Evolutionary conservation across 2,797 vertebrate genomes (phyloP), one percentile per base, ranked within the genome.

Genomic region (Antennarius maculatus): DNA sequence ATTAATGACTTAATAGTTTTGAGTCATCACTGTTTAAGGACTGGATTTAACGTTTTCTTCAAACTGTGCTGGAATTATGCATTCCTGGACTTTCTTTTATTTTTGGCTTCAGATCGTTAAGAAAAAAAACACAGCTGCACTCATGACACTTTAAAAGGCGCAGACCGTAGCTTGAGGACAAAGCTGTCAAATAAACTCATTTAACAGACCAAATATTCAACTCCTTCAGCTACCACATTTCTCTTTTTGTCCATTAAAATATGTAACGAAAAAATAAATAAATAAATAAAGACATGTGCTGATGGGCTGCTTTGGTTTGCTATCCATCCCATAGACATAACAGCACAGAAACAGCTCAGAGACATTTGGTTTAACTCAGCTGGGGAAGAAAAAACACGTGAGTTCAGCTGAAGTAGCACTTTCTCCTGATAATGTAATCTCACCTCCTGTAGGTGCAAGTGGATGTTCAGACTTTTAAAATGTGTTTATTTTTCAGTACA

Each of bases 171-270:
- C 43, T 43, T 7, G 37, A 67, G 48, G 7, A 9, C 46, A 4
- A 1, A 18, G 28, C 8, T 66, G 72, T 70, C 31, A 71, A n/a
- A 53, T 16, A 0, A 78, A 56, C 43, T 27, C 29, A 43, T 27
- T 70, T 15, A 16, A 67, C 23, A 37, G 6, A 18, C 3, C 34
- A 10, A 63, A 54, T 14, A 27, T 10, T 56, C 13, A 3, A 48
- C 14, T 42, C 28, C 48, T 59, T 27, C 17, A 29, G 6, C 57
- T 55, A 39, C 45, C 34, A n/a, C n/a, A 17, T 29, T 1, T 53
- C 45, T 42, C 27, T 34, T 29, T 34, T 57, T 69, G 61, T 4
- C 17, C 31, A 9, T 59, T 61, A 47, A 7, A 43, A 34, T 5
- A 45, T 0, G 1, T 53, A 52, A 47, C 62, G 31, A 34, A 34